Evolutionary conservation across 2,888 invertebrate genomes (phyloP), one percentile per base, ranked within the genome.

Genomic region (Listrodromus nycthemerus): DNA sequence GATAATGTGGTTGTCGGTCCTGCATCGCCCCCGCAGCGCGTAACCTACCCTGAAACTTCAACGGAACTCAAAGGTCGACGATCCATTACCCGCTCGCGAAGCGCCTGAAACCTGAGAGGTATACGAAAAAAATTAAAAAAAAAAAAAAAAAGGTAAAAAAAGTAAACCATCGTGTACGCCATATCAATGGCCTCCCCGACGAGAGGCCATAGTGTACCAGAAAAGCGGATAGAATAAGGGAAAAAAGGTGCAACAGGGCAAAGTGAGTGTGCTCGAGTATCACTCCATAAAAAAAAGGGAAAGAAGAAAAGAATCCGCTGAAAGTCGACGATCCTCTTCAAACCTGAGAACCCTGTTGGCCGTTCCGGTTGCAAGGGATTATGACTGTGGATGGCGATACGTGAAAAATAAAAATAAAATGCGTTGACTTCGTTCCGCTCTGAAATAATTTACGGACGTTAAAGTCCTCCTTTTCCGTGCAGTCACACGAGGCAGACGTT

Each of bases 181-280:
- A 67, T 74, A 80, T 74, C 61, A 69, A 77, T 77, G 61, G 61
- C 37, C 67, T 73, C 61, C 48, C 30, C 48, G 30, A 45, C 30
- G 76, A 77, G 71, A 52, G 76, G 65, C 66, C 66, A 76, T 65
- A 30, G 41, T 55, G 13, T 45, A 21, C 67, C 52, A 48, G 30
- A 37, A 45, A 52, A 63, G 52, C 37, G 41, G 63, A 69, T 69
- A 33, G 30, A 63, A 48, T 30, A 67, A 67, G 61, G 16, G 21
- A 67, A 61, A 73, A 75, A 71, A 67, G 37, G 50, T 21, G 83
- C 67, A 83, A 85, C 77, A 74, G 78, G 74, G 73, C 77, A 81
- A 81, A 86, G 85, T 82, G 65, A 85, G 69, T 77, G 86, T 80
- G 48, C 82, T 85, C 79, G 65, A 71, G 83, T 73, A 77, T 77